These are phyloP conservation scores for Aythya baeri DNA, from an alignment of 2,113 vertebrate genomes.

Conservation along the genomic window DNA sequence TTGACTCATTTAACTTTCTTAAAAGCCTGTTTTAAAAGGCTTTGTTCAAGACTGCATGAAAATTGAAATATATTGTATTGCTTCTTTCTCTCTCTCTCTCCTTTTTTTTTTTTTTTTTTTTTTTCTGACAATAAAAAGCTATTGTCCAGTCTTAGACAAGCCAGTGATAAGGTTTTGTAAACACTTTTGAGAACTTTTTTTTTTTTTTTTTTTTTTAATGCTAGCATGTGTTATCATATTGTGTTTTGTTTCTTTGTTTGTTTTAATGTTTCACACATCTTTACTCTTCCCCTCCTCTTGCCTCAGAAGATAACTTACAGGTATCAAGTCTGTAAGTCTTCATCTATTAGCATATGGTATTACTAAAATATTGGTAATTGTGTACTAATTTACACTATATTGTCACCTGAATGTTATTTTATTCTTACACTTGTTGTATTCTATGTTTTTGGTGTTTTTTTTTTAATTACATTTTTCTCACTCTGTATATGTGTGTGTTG, in stretches of 20 bases:
- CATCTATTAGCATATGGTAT: not conserved
- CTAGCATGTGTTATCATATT: not conserved
- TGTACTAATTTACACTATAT: not conserved
- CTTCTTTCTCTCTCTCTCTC: not conserved
- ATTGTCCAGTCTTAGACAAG: not conserved
- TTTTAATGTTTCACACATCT: not conserved
- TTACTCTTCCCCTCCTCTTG: not conserved
- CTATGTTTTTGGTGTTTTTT: not conserved
- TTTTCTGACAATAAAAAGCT: not conserved
- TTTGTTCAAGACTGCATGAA: not conserved
- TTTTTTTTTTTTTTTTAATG: not conserved
- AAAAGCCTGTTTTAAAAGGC: not conserved
- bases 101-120: not conserved
- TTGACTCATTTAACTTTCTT: not conserved
- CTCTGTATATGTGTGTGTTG: not conserved
- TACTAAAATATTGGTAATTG: not conserved
- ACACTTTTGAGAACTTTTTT: not conserved
- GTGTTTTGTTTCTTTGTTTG: not conserved
- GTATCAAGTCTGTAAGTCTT: not conserved
- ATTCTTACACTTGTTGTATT: not conserved
- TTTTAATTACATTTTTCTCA: not conserved
- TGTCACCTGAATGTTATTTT: not conserved
- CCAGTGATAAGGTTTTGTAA: not conserved
- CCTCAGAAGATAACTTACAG: not conserved
- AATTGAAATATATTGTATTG: not conserved